Conservation (phyloP, 2,113 vertebrate species). For the Aldabrachelys gigantea region DNA sequence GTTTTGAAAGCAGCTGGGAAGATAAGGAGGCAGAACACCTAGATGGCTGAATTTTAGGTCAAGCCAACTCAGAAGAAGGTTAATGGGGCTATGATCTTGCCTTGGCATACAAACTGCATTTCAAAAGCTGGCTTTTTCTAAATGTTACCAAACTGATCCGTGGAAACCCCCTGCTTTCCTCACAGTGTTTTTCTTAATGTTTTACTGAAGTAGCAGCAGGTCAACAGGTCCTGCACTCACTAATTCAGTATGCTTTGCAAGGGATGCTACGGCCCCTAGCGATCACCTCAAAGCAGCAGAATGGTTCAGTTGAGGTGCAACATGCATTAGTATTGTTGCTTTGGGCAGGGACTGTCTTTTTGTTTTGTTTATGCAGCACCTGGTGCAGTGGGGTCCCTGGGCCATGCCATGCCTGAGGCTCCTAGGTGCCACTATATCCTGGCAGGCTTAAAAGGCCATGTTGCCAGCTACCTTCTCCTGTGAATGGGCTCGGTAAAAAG, state of each 20-base stretch:
- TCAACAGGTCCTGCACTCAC: not conserved
- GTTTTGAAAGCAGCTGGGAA: not conserved
- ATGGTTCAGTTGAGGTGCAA: not conserved
- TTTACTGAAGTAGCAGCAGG: not conserved
- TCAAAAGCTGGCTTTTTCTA: not conserved
- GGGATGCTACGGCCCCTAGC: too few relatives aligned
- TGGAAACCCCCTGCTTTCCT: not conserved
- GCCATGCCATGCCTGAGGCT: too few relatives aligned
- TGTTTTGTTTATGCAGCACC: not conserved
- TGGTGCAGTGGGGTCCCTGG: not conserved
- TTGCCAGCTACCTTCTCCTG: not conserved
- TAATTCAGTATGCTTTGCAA: not conserved
- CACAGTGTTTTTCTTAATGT: not conserved
- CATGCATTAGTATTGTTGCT: not conserved
- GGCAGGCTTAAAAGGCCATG: not conserved
- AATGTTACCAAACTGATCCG: not conserved
- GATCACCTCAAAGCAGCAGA: not conserved
- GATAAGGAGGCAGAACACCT: not conserved
- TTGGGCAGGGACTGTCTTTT: not conserved
- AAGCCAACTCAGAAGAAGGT: not conserved
- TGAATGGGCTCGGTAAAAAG: not conserved
- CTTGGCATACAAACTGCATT: not conserved
- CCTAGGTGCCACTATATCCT: not conserved
- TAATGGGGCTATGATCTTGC: not conserved
- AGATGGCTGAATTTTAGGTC: not conserved